phyloP scores from a whole-genome alignment of 2,888 invertebrate genomes.

The Ferdinandea cuprea region DNA sequence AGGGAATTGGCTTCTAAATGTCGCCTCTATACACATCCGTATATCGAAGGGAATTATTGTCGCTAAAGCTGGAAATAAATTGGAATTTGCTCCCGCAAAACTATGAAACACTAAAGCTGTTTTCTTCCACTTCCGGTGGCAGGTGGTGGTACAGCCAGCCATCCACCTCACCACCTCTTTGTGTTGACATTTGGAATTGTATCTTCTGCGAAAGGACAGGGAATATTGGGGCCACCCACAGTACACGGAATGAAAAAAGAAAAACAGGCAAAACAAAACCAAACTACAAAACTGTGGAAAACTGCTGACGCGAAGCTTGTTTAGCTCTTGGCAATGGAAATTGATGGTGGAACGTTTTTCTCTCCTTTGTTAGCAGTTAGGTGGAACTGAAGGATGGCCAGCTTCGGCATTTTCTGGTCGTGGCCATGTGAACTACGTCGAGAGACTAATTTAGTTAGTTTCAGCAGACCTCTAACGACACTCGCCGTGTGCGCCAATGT shows the following conservation, averaged over 20 bases:
- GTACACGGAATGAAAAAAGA: neutral
- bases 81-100: constrained; percentile 56
- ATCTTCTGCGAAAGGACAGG: constrained; percentile 27
- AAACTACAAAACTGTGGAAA: constrained; percentile 19
- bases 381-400: constrained; percentile 4
- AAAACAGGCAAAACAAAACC: neutral
- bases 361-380: constrained; percentile 36
- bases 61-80: constrained; percentile 55
- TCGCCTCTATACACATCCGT: no score
- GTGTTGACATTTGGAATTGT: constrained; percentile 63
- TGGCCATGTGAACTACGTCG: constrained; percentile 29
- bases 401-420: neutral
- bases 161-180: constrained; percentile 43
- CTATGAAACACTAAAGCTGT: constrained; percentile 41
- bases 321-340: constrained; percentile 34
- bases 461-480: constrained; percentile 37
- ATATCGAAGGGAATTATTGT: constrained; percentile 52
- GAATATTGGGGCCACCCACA: no score
- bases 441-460: constrained; percentile 70
- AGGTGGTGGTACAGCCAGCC: constrained; percentile 19
- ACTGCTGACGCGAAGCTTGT: constrained; percentile 52
- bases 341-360: constrained; percentile 21
- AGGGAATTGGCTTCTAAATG: constrained; percentile 44
- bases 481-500: constrained; percentile 36
- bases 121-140: constrained; percentile 45